These are phyloP conservation scores for Aphis gossypii DNA, from an alignment of 1,140 invertebrate species.

Conservation along the genomic window DNA sequence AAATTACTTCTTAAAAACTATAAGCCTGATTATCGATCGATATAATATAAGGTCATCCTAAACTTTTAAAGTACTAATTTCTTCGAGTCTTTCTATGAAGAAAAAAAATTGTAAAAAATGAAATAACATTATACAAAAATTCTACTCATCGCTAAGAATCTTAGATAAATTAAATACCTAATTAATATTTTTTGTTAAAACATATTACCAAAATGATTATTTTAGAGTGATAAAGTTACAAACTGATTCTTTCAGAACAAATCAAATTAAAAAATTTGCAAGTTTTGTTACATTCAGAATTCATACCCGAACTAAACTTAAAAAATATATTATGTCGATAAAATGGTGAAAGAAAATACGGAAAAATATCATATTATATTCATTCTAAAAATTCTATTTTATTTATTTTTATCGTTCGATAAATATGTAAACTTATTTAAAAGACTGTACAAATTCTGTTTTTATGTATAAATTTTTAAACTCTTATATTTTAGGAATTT, in stretches of 20 bases:
- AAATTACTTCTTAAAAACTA: not conserved
- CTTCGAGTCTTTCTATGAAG: not conserved
- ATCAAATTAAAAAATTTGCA: not conserved
- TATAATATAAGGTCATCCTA: not conserved
- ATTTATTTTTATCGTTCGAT: too few species aligned
- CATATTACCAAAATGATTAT: not conserved
- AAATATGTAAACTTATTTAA: too few species aligned
- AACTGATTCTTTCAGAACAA: not conserved
- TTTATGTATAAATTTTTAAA: not conserved
- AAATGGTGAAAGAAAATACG: not conserved
- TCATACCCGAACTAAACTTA: not conserved
- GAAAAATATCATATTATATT: not conserved
- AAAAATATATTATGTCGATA: not conserved
- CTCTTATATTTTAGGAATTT: too few species aligned
- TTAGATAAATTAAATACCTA: too few species aligned
- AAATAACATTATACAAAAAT: too few species aligned
- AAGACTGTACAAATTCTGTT: not conserved
- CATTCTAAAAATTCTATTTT: not conserved
- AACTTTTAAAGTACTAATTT: not conserved
- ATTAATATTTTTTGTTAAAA: not conserved
- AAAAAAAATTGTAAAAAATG: not conserved
- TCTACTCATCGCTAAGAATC: not conserved
- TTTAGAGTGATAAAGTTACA: not conserved
- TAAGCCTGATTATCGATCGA: not conserved
- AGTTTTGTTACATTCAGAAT: not conserved